phyloP scores from a whole-genome alignment of 2,888 invertebrate species.

The Acanthosoma haemorrhoidale region DNA sequence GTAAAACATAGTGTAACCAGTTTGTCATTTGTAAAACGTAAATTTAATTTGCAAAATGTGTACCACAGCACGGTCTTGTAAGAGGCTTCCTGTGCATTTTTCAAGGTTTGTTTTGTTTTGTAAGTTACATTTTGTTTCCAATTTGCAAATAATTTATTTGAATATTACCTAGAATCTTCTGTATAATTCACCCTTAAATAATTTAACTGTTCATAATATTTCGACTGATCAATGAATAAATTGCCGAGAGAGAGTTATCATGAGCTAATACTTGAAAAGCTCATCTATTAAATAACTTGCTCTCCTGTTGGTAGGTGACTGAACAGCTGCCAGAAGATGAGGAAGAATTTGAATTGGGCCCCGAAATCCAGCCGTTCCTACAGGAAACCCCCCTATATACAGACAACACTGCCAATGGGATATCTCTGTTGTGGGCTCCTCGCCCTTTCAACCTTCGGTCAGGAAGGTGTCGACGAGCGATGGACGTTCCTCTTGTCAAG shows the following conservation, averaged over 20 bases:
- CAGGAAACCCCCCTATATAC: slow-evolving; percentile 94
- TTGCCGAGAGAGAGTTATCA: too few relatives aligned
- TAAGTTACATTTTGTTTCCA: too few relatives aligned
- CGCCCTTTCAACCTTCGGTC: slow-evolving; percentile 82
- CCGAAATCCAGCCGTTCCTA: slow-evolving; percentile 85
- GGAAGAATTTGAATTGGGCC: slow-evolving; percentile 87
- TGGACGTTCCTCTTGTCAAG: slow-evolving; percentile 96
- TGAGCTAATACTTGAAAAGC: background rate
- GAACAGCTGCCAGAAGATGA: slow-evolving; percentile 91
- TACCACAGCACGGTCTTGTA: too few relatives aligned
- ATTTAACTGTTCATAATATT: background rate
- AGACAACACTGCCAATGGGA: slow-evolving; percentile 98
- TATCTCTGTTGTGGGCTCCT: slow-evolving; percentile 94
- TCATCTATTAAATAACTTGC: background rate
- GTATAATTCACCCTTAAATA: background rate
- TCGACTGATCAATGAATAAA: too few relatives aligned
- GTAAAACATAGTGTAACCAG: too few relatives aligned
- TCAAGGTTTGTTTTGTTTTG: too few relatives aligned
- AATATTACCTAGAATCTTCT: background rate
- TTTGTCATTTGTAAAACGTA: too few relatives aligned
- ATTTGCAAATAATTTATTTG: too few relatives aligned
- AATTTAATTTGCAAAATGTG: too few relatives aligned
- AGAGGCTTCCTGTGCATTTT: too few relatives aligned
- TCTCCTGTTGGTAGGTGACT: background rate
- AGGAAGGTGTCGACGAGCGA: slow-evolving; percentile 86